phyloP scores from a whole-genome alignment of 2,888 invertebrate species.

The Brassicogethes aeneus region DNA sequence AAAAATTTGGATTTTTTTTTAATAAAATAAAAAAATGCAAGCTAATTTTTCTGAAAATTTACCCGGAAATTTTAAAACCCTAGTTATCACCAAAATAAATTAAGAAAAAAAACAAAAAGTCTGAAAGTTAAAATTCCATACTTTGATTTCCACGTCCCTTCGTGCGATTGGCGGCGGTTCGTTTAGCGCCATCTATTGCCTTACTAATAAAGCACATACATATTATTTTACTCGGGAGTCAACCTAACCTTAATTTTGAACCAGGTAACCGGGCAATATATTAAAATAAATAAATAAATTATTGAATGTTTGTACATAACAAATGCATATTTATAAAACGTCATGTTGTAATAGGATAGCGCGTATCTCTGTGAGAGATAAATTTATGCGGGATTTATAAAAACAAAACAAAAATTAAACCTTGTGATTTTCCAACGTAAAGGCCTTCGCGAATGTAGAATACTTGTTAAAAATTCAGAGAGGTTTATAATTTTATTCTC shows the following conservation, averaged over 20 bases:
- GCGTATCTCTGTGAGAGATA: no score
- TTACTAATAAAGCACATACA: conserved; percentile 34
- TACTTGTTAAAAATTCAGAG: conserved; percentile 25
- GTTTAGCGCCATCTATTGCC: conserved; percentile 37
- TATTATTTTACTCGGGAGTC: conserved; percentile 32
- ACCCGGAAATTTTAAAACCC: no score
- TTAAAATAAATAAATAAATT: conserved; percentile 8
- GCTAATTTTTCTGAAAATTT: no score
- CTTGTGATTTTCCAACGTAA: not conserved
- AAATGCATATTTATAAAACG: not conserved
- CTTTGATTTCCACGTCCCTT: no score
- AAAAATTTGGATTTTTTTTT: no score
- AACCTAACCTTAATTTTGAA: conserved; percentile 21
- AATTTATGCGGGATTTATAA: not conserved
- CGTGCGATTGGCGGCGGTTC: no score
- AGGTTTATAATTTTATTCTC: conserved; percentile 20
- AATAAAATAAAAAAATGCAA: no score
- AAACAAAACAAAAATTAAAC: not conserved
- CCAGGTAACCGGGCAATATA: conserved; percentile 22
- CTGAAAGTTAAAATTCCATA: no score
- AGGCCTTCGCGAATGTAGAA: conserved; percentile 25
- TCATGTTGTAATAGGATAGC: not conserved
- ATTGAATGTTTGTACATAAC: not conserved
- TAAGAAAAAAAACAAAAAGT: no score
- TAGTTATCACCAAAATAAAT: no score